Percentiles rank a stretch among this genome's conserved stretches.
phyloP scores from a whole-genome alignment of 92 coral and sea anemone species.

The Diadumene lineata region DNA sequence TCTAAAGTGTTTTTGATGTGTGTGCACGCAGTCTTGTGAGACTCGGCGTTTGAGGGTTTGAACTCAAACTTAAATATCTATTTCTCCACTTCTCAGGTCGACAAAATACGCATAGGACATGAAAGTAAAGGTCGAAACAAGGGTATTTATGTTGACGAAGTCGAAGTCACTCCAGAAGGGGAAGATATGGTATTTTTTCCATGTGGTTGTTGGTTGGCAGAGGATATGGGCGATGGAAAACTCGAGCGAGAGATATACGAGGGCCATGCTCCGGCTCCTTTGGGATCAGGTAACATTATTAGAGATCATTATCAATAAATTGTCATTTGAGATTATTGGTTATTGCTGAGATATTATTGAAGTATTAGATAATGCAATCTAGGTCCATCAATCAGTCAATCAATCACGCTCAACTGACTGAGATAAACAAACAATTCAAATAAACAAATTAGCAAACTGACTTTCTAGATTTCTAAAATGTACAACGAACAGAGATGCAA shows the following conservation, averaged over 20 bases:
- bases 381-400: no score
- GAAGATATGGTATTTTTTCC: constrained; percentile 84
- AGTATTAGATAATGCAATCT: no score
- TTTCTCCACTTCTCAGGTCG: constrained; percentile 48
- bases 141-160: constrained; percentile 86
- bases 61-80: no score
- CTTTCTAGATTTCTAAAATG: no score
- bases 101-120: constrained; percentile 89
- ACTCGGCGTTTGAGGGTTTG: no score
- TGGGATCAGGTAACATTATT: constrained; percentile 22
- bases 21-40: no score
- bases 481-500: no score
- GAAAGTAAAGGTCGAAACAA: constrained; percentile 73
- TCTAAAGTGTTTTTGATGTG: no score
- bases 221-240: constrained; percentile 69
- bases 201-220: constrained; percentile 80
- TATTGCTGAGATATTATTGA: no score
- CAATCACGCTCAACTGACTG: no score
- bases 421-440: no score
- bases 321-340: background rate
- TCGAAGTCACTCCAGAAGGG: constrained; percentile 86
- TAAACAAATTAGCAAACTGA: no score
- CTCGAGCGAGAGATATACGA: constrained; percentile 56
- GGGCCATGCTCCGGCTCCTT: constrained; percentile 54
- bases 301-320: background rate